Conservation (phyloP, 2,888 invertebrate species). For the Orgyia antiqua region DNA sequence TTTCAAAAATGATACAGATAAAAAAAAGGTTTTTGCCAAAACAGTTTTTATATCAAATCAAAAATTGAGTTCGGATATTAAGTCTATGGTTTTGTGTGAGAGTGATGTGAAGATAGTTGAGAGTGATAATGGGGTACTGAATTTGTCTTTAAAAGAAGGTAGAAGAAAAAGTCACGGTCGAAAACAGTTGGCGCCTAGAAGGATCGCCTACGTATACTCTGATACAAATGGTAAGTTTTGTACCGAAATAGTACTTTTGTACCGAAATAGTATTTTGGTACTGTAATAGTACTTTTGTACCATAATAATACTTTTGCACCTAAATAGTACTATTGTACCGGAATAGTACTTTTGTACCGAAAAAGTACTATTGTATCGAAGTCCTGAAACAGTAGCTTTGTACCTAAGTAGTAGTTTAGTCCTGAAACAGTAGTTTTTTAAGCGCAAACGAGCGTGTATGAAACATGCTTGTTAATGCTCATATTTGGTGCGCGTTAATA, state of each 20-base stretch:
- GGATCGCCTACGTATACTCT: slow-evolving; percentile 45
- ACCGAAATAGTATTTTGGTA: too few species aligned
- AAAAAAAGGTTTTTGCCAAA: slow-evolving; percentile 57
- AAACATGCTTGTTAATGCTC: too few species aligned
- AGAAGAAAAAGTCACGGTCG: slow-evolving; percentile 58
- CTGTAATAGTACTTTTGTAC: too few species aligned
- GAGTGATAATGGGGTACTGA: slow-evolving; percentile 45
- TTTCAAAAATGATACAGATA: slow-evolving; percentile 44
- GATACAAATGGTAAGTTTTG: slow-evolving; percentile 52
- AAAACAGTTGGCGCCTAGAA: slow-evolving; percentile 62
- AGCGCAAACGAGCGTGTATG: too few species aligned
- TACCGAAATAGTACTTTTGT: too few species aligned
- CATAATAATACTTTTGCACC: too few species aligned
- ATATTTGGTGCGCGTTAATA: too few species aligned
- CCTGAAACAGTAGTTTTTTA: too few species aligned
- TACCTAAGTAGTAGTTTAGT: too few species aligned
- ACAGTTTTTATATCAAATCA: slow-evolving; percentile 57
- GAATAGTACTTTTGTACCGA: not conserved
- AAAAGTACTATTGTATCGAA: not conserved
- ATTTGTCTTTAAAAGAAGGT: slow-evolving; percentile 59
- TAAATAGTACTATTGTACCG: too few species aligned
- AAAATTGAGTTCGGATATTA: slow-evolving; percentile 31
- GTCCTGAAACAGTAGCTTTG: too few species aligned
- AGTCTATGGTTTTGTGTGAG: slow-evolving; percentile 31
- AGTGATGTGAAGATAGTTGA: slow-evolving; percentile 26